Base-by-base conservation (phyloP, 2,888 invertebrate genomes). In the Hololepta plana region DNA sequence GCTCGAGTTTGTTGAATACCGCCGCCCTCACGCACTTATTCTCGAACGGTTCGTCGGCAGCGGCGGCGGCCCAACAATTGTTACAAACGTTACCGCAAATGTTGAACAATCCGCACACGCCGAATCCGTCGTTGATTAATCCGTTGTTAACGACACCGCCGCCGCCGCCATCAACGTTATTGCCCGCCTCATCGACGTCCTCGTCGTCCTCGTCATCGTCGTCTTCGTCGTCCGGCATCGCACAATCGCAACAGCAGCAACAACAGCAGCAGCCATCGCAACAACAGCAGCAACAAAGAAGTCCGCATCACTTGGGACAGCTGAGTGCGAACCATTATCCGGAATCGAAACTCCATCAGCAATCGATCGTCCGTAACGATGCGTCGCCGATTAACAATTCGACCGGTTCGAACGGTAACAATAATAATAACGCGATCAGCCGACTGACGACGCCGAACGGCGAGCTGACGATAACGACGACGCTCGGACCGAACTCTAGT, bases 381-480 rank as follows among this genome's bases (percentile, higher is more conserved):
- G 27, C 27, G 5, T 25, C 32, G 8, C 13, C 23, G n/a, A n/a
- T n/a, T n/a, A n/a, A n/a, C n/a, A n/a, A n/a, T n/a, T n/a, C n/a
- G n/a, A n/a, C n/a, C n/a, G n/a, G n/a, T n/a, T n/a, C n/a, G 17
- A 17, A 17, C 7, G 17, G n/a, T 7, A 17, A 17, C 17, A n/a
- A 17, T n/a, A 17, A 17, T n/a, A 17, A n/a, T n/a, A 17, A 17
- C 17, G 67, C 63, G 54, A 69, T 71, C 48, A 72, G 67, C 55
- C 69, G 79, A 62, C 63, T 79, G 40, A 68, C 74, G 35, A 64
- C 76, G 35, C 72, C 70, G 38, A 82, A 82, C 46, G 79, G 80
- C 15, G 82, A 84, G 58, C 67, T 82, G 37, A 80, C 79, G 31
- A 80, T 82, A 45, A 79, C 79, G 33, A 79, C 81, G 40, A 74